Evolutionary conservation across 2,797 vertebrate species (phyloP), one percentile per base, ranked within the genome.

Genomic region (Hoplostethus mediterraneus): DNA sequence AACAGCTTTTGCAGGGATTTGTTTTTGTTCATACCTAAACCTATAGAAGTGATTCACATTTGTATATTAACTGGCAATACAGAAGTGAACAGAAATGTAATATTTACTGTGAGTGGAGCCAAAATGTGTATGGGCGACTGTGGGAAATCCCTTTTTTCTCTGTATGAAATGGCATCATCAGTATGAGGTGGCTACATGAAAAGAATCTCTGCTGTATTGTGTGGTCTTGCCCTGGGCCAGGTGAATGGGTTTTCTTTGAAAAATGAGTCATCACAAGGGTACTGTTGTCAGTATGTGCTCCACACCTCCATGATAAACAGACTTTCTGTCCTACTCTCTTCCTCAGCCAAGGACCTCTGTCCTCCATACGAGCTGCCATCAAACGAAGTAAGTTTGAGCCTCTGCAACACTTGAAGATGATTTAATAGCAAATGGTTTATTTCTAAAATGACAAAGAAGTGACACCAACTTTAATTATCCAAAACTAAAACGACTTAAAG

Each of bases 351-450:
- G 96, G 96, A 82, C 95, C 97, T 44, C 92, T 97, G 87, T 97
- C 96, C 36, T 96, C 97, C 40, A 94, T 98, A 92, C 94, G 93
- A 96, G 96, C 97, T 28, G 97, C 94, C 56, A 96, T 98, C 94
- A 98, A 96, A 89, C 96, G 94, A 95, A 95, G 98, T 94, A 61
- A 89, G 93, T 92, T 73, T 61, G 3, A 40, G 55, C 30, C 21
- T 53, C 16, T n/a, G 25, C 54, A 51, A 21, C 30, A 45, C n/a
- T 47, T 13, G 33, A 12, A 33, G 64, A 66, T 55, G 5, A 14
- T 7, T 42, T 31, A 13, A 16, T 61, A 8, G 21, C 42, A 45
- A 11, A 12, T 2, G 12, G 42, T 44, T 44, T 13, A 44, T 42
- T 42, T 42, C 40, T 42, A 42, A 42, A 42, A 42, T 42, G 40